Conservation (phyloP, 2,888 invertebrate genomes). For the Molorchus minor region DNA sequence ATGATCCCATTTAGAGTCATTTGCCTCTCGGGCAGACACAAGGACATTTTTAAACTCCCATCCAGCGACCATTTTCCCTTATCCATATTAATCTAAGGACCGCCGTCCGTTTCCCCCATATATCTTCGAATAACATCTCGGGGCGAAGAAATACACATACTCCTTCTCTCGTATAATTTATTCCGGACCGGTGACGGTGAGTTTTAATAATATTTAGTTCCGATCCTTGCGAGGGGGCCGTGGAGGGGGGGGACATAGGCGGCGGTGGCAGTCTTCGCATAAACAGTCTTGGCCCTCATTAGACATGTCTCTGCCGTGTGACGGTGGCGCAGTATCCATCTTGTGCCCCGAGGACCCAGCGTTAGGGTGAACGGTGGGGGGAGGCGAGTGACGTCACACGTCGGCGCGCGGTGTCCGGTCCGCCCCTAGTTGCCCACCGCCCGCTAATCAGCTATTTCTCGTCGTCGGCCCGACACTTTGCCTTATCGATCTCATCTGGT, state of each 20-base stretch:
- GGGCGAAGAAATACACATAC: slow-evolving; percentile 43
- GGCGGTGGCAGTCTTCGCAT: slow-evolving; percentile 38
- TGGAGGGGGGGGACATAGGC: slow-evolving; percentile 20
- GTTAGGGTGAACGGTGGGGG: slow-evolving; percentile 45
- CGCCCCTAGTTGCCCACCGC: slow-evolving; percentile 54
- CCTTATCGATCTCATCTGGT: slow-evolving; percentile 58
- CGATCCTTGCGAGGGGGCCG: slow-evolving; percentile 30
- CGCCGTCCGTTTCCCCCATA: slow-evolving; percentile 36
- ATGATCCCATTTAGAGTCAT: slow-evolving; percentile 30
- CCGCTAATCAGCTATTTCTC: slow-evolving; percentile 57
- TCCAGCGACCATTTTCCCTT: slow-evolving; percentile 42
- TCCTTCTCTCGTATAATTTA: slow-evolving; percentile 45
- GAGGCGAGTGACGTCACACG: slow-evolving; percentile 46
- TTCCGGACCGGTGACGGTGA: slow-evolving; percentile 44
- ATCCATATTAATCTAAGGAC: slow-evolving; percentile 43
- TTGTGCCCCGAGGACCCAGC: slow-evolving; percentile 49
- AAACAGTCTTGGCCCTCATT: slow-evolving; percentile 47
- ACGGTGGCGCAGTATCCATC: slow-evolving; percentile 56
- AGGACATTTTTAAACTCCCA: slow-evolving; percentile 27
- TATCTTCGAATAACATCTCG: slow-evolving; percentile 37
- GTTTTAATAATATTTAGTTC: slow-evolving; percentile 52
- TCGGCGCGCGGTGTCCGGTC: slow-evolving; percentile 56
- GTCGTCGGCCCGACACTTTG: slow-evolving; percentile 53
- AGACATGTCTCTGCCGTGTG: slow-evolving; percentile 54
- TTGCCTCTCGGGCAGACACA: slow-evolving; percentile 21